Evolutionary conservation across 2,797 vertebrate genomes (phyloP).

Genomic region (Helicolenus hilgendorfi): DNA sequence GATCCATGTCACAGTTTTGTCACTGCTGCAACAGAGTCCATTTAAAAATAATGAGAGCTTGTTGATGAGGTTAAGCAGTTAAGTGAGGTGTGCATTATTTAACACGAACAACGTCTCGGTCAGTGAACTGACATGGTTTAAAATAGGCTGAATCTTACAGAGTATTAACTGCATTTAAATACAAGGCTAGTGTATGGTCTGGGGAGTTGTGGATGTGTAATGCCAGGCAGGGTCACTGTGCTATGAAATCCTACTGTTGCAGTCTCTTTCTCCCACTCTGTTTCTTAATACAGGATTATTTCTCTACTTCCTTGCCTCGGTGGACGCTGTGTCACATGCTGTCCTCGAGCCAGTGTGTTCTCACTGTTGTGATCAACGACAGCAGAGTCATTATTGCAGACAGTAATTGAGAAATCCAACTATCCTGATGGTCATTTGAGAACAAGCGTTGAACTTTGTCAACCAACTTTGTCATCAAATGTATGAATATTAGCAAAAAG

Average conservation of each 20-base stretch:
- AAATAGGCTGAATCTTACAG: background rate
- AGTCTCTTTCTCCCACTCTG: background rate
- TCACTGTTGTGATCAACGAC: slow-evolving; percentile 43
- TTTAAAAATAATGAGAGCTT: slow-evolving; percentile 89
- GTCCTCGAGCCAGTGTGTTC: slow-evolving; percentile 12
- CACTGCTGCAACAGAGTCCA: slow-evolving; percentile 78
- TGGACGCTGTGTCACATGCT: slow-evolving; percentile 62
- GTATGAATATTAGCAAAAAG: background rate
- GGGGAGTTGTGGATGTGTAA: slow-evolving; percentile 1
- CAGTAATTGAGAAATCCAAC: slow-evolving; percentile 32
- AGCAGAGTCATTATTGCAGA: slow-evolving; percentile 12
- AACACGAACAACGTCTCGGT: slow-evolving; percentile 26
- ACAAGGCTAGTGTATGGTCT: background rate
- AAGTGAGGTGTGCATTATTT: slow-evolving; percentile 72
- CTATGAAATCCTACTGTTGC: background rate
- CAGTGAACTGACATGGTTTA: slow-evolving; percentile 11
- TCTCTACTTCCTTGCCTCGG: slow-evolving; percentile 26
- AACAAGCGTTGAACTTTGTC: background rate
- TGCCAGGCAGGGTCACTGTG: background rate
- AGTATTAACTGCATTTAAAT: background rate
- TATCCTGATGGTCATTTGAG: background rate
- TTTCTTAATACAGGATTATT: background rate
- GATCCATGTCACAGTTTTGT: slow-evolving; percentile 74
- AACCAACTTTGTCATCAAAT: background rate
- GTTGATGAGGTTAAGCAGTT: slow-evolving; percentile 56